Base-by-base conservation (phyloP, 2,888 invertebrate species). In the Netelia virgata region DNA sequence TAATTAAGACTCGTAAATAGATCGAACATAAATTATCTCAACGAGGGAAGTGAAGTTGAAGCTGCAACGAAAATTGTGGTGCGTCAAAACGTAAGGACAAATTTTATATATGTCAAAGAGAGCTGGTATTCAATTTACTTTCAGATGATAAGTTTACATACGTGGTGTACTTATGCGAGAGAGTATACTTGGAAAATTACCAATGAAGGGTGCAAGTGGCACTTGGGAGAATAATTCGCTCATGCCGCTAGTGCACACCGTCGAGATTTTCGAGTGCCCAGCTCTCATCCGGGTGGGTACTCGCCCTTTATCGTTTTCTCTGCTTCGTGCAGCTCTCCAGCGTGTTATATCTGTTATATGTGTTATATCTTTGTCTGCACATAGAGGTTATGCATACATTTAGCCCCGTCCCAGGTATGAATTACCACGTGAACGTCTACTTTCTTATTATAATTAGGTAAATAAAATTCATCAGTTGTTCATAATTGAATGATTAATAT, bases 121-220 rank as follows among this genome's bases (percentile, higher is more conserved):
- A 14, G 11, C 11, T 14, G 5, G 74, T 28, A 72, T 63, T 36
- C 28, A 43, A 74, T 74, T 50, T 8, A 28, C 28, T 61, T 20
- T 59, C 50, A 2, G 43, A 20, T 64, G 50, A n/a, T 50, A 36
- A 47, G 28, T 59, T 10, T 50, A 18, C 36, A 28, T 50, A 36
- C 18, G n/a, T 72, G 63, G 55, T 9, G 20, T 28, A 47, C 14
- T 43, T 41, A 14, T 20, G 10, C 8, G 36, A n/a, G 41, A 61
- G 74, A 68, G 81, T 41, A 28, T 43, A 63, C 81, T 81, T 63
- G 81, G 63, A 70, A 75, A 81, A 81, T 81, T 81, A 81, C 68
- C 74, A 43, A 75, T 69, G 69, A 81, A 74, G 63, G 74, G 75
- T 75, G 81, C 69, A 69, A 81, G 81, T 81, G 81, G 74, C 81